Evolutionary conservation across 1,140 invertebrate genomes (phyloP).

Genomic region (Trypoxylus dichotomus): DNA sequence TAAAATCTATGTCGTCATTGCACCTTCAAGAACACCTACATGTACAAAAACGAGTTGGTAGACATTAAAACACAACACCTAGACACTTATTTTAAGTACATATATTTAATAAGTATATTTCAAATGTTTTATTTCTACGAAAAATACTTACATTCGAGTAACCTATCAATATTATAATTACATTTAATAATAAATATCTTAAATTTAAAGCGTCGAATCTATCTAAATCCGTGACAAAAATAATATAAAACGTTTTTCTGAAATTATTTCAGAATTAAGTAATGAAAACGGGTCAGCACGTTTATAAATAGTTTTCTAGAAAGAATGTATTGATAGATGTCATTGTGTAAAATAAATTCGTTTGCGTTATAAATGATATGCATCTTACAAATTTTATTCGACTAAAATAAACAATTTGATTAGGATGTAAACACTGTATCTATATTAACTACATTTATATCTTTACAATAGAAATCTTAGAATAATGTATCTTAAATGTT

Average conservation of each 20-base stretch:
- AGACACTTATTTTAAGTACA: slow-evolving; percentile 16
- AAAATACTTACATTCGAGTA: slow-evolving; percentile 8
- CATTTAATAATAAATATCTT: neutral
- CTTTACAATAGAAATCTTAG: neutral
- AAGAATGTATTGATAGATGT: no score
- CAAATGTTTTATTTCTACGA: neutral
- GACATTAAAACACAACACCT: slow-evolving; percentile 20
- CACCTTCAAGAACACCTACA: slow-evolving; percentile 23
- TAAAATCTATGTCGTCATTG: slow-evolving; percentile 41
- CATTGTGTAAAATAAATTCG: neutral
- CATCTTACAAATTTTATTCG: neutral
- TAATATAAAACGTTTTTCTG: no score
- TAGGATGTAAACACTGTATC: neutral
- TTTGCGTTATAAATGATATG: neutral
- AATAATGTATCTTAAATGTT: no score
- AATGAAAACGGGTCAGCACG: no score
- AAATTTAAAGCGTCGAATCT: neutral
- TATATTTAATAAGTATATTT: slow-evolving; percentile 5
- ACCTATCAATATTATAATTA: neutral
- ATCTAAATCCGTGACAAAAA: no score
- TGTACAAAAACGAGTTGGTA: slow-evolving; percentile 17
- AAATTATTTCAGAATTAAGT: no score
- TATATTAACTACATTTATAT: neutral
- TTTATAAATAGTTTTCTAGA: no score
- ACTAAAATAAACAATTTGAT: neutral